phyloP scores from a whole-genome alignment of 1,140 invertebrate genomes.

The Panagrolaimus sp. region DNA sequence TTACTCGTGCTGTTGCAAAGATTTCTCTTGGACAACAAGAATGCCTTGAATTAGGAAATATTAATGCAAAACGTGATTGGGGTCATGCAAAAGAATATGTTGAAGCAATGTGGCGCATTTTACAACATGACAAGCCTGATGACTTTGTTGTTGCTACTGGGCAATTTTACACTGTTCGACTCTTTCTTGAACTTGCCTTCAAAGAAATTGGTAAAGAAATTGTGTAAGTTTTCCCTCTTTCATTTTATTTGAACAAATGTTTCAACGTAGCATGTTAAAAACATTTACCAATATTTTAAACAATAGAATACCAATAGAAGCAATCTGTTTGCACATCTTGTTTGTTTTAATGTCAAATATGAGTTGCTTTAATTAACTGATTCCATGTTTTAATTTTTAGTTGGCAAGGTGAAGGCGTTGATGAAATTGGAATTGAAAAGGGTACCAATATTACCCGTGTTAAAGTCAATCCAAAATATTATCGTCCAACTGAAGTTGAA shows the following conservation, averaged over 20 bases:
- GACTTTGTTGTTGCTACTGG: slow-evolving; percentile 97
- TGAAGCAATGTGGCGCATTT: slow-evolving; percentile 99
- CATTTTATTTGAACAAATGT: slow-evolving; percentile 11
- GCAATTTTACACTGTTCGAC: slow-evolving; percentile 83
- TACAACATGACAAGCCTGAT: slow-evolving; percentile 84
- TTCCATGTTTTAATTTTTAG: slow-evolving; percentile 49
- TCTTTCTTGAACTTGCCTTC: slow-evolving; percentile 92
- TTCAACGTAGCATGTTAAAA: not conserved
- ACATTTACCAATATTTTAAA: not conserved
- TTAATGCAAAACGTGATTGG: slow-evolving; percentile 95
- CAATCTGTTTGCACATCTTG: not conserved
- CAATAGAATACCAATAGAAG: not conserved
- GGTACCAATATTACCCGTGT: slow-evolving; percentile 74
- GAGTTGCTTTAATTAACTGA: too few relatives aligned
- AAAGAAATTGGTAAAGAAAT: slow-evolving; percentile 64
- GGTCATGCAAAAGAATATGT: slow-evolving; percentile 98
- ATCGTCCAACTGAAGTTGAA: slow-evolving; percentile 95
- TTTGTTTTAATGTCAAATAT: not conserved
- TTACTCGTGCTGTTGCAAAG: slow-evolving; percentile 92
- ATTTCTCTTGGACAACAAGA: slow-evolving; percentile 81
- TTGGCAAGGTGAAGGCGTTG: slow-evolving; percentile 79
- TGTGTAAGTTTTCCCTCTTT: slow-evolving; percentile 60
- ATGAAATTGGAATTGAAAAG: slow-evolving; percentile 81
- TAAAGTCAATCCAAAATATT: slow-evolving; percentile 85
- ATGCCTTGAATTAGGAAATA: slow-evolving; percentile 82